Evolutionary conservation across 2,797 vertebrate species (phyloP).

Genomic region (Anguilla megastoma): DNA sequence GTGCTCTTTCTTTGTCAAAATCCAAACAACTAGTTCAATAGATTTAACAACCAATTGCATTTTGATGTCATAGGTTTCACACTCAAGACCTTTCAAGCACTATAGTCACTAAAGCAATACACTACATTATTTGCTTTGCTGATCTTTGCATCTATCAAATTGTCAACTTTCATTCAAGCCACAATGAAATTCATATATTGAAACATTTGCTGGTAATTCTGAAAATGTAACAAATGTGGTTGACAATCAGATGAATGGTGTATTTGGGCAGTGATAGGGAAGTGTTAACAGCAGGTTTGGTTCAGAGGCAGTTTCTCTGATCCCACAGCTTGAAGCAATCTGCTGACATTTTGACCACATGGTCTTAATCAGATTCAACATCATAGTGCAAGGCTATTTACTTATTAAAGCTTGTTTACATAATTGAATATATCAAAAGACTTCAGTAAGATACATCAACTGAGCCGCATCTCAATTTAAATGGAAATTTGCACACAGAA

Average conservation of each 20-base stretch:
- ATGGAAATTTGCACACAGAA: constrained; percentile 58
- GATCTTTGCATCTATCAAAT: background rate
- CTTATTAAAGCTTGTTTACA: constrained; percentile 61
- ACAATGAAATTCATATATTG: background rate
- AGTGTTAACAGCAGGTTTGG: constrained; percentile 42
- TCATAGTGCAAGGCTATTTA: constrained; percentile 51
- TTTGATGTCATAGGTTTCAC: no score
- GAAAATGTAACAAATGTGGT: background rate
- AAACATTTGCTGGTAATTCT: background rate
- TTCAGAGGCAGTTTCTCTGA: constrained; percentile 45
- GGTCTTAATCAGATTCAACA: constrained; percentile 52
- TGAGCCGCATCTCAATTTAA: constrained; percentile 50
- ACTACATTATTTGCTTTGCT: no score
- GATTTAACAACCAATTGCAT: no score
- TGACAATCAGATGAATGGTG: background rate
- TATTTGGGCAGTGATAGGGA: background rate
- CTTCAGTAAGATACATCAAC: constrained; percentile 54
- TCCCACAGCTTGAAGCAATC: constrained; percentile 52
- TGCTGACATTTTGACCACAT: constrained; percentile 53
- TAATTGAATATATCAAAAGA: constrained; percentile 58
- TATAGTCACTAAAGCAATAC: background rate
- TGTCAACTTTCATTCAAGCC: background rate
- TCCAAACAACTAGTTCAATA: no score
- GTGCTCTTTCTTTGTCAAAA: no score
- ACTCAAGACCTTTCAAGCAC: no score